Conservation (phyloP, 2,113 vertebrate genomes). For the Lutjanus erythropterus region DNA sequence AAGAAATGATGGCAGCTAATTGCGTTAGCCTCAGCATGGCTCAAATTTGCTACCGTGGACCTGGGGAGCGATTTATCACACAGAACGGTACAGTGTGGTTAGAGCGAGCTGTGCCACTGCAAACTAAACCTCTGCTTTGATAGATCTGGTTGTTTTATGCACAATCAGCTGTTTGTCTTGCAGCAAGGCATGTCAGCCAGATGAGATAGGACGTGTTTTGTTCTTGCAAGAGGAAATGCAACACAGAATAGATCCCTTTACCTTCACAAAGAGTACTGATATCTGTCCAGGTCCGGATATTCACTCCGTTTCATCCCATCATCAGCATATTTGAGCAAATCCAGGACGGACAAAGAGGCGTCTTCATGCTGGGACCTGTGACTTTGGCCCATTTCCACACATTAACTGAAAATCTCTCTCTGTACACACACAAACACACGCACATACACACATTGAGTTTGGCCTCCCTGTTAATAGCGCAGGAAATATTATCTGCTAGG, state of each 20-base stretch:
- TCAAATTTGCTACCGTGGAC: constrained; percentile 60
- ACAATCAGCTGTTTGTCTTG: constrained; percentile 54
- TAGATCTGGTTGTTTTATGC: constrained; percentile 45
- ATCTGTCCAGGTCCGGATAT: constrained; percentile 60
- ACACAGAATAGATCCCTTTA: constrained; percentile 39
- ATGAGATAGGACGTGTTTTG: constrained; percentile 43
- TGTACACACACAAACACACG: constrained; percentile 53
- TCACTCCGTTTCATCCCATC: constrained; percentile 59
- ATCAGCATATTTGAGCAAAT: constrained; percentile 67
- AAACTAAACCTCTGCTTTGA: constrained; percentile 43
- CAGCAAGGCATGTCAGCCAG: constrained; percentile 26
- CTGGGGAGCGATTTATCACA: constrained; percentile 50
- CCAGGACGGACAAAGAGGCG: constrained; percentile 72
- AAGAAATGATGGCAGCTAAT: constrained; percentile 71
- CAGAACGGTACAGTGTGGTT: constrained; percentile 13
- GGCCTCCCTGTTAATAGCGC: constrained; percentile 74
- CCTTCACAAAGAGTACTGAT: constrained; percentile 46
- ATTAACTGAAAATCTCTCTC: constrained; percentile 72
- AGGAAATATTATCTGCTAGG: constrained; percentile 82
- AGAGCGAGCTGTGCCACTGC: constrained; percentile 22
- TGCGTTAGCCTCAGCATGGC: constrained; percentile 55
- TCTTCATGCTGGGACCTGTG: constrained; percentile 76
- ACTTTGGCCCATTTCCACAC: constrained; percentile 78
- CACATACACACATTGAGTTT: constrained; percentile 48
- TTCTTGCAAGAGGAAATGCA: constrained; percentile 54